Conservation (phyloP, 2,797 vertebrate genomes). For the Parotocinclus haroldoi region DNA sequence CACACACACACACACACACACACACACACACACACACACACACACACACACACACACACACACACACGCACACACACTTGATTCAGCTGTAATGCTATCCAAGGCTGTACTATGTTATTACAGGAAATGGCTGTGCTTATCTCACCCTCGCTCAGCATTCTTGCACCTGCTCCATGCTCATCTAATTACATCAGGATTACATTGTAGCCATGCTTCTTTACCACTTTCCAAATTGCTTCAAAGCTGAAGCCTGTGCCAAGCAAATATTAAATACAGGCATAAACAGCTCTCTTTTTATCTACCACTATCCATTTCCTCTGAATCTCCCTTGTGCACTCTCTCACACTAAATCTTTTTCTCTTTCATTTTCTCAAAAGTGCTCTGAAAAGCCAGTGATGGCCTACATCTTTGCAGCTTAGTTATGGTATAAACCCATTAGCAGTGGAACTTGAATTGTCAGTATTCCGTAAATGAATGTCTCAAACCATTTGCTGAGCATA, state of each 20-base stretch:
- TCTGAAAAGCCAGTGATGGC: background rate
- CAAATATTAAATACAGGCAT: constrained; percentile 67
- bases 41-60: constrained; percentile 15
- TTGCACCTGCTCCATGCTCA: constrained; percentile 66
- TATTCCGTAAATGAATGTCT: too few species aligned
- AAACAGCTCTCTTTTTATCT: constrained; percentile 53
- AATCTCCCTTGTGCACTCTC: constrained; percentile 1
- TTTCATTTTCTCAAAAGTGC: constrained; percentile 20
- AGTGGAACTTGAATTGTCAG: background rate
- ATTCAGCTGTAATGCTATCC: constrained; percentile 68
- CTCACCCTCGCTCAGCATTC: constrained; percentile 47
- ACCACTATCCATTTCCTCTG: constrained; percentile 46
- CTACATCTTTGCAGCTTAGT: background rate
- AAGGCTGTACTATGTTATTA: constrained; percentile 69
- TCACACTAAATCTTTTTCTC: constrained; percentile 43
- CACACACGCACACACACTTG: constrained; percentile 48
- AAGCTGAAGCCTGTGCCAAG: constrained; percentile 63
- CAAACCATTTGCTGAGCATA: too few species aligned
- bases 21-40: too few species aligned
- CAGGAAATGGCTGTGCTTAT: constrained; percentile 74
- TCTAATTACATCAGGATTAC: constrained; percentile 64
- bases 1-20: too few species aligned
- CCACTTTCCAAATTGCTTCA: constrained; percentile 65
- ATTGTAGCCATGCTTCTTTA: constrained; percentile 64
- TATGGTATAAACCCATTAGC: background rate